These are phyloP conservation scores for Poecile montanus DNA, from an alignment of 2,797 vertebrate species.

Conservation along the genomic window DNA sequence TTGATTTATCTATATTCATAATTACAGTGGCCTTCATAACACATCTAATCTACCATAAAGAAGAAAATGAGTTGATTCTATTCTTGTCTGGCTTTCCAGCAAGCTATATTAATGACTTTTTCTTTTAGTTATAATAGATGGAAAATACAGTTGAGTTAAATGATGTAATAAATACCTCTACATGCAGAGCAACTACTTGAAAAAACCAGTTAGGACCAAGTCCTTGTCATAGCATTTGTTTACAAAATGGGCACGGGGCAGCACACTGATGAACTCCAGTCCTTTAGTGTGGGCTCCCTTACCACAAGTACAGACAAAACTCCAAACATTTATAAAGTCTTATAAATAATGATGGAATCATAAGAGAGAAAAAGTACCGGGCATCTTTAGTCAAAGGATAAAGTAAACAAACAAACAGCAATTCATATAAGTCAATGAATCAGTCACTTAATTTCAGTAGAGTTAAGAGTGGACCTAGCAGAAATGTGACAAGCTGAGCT, in stretches of 20 bases:
- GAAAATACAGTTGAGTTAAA: background rate
- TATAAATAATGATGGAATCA: background rate
- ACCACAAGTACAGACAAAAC: background rate
- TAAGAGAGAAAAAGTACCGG: background rate
- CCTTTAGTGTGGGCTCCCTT: background rate
- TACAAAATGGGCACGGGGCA: background rate
- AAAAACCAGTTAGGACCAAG: background rate
- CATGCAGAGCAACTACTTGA: background rate
- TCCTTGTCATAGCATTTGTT: background rate
- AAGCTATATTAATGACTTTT: background rate
- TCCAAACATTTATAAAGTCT: background rate
- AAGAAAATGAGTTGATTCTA: background rate
- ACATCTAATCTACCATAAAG: background rate
- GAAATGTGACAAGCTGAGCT: background rate
- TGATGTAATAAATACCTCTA: background rate
- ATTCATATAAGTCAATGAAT: conserved; percentile 28
- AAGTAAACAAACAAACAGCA: background rate
- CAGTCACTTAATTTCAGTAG: conserved; percentile 9
- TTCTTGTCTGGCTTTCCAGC: background rate
- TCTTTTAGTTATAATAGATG: background rate
- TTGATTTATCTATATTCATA: background rate
- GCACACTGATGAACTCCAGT: background rate
- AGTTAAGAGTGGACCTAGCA: background rate
- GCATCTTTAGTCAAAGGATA: background rate
- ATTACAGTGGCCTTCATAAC: background rate